Percentiles rank a stretch among this genome's conserved stretches.
Evolutionary conservation across 2,888 invertebrate genomes (phyloP).

Genomic region (Drosophila macrospina): DNA sequence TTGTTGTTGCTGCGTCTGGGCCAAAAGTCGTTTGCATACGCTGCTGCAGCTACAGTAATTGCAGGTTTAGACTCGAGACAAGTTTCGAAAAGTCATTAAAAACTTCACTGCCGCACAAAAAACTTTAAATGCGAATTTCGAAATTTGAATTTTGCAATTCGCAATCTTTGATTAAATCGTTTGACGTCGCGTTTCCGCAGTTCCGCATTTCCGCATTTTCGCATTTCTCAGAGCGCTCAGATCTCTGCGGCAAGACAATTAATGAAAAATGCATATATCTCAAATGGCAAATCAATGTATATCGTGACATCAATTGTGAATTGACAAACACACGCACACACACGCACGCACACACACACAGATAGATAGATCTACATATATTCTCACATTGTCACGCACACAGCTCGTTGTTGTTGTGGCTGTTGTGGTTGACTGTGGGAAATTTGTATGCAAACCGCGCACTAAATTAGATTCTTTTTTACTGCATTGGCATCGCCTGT

Average conservation of each 20-base stretch:
- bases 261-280: conserved; percentile 83
- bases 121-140: conserved; percentile 75
- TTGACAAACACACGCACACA: conserved; percentile 40
- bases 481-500: conserved; percentile 73
- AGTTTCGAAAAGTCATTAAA: conserved; percentile 84
- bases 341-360: conserved; percentile 25
- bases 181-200: conserved; percentile 39
- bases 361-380: conserved; percentile 24
- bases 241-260: conserved; percentile 70
- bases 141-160: conserved; percentile 66
- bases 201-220: conserved; percentile 34
- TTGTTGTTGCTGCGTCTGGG: conserved; percentile 51
- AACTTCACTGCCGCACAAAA: conserved; percentile 66
- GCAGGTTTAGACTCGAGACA: conserved; percentile 62
- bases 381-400: conserved; percentile 68
- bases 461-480: conserved; percentile 84
- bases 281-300: conserved; percentile 83
- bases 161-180: conserved; percentile 82
- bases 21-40: conserved; percentile 46
- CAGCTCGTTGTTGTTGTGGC: conserved; percentile 25
- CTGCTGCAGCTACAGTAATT: conserved; percentile 66
- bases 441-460: conserved; percentile 84
- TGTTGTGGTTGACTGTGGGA: conserved; percentile 20
- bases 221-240: conserved; percentile 32
- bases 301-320: conserved; percentile 83